These are phyloP conservation scores for Leptobrachium leishanense DNA, from an alignment of 2,113 vertebrate species.

Conservation along the genomic window DNA sequence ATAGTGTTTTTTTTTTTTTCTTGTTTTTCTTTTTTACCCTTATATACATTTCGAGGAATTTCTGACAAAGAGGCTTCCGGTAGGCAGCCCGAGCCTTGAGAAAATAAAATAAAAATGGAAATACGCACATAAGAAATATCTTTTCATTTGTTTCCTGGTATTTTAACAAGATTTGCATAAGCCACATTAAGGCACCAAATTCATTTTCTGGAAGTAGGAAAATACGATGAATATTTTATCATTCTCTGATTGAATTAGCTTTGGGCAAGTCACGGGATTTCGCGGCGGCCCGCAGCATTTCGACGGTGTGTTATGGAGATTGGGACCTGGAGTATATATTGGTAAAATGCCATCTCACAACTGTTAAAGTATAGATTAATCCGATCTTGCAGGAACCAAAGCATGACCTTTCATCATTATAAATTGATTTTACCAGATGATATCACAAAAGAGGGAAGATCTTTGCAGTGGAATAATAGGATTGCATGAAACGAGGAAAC, in stretches of 20 bases:
- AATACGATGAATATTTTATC: slow-evolving; percentile 50
- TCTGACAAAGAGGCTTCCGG: neutral
- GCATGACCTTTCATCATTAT: slow-evolving; percentile 51
- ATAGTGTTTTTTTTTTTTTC: slow-evolving; percentile 18
- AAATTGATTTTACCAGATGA: slow-evolving; percentile 62
- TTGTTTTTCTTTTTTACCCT: no score
- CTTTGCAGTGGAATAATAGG: slow-evolving; percentile 55
- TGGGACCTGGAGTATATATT: neutral
- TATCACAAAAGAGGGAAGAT: slow-evolving; percentile 49
- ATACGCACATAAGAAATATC: neutral
- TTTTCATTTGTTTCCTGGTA: neutral
- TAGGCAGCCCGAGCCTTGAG: neutral
- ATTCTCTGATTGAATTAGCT: neutral
- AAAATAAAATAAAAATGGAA: neutral
- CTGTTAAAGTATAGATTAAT: slow-evolving; percentile 59
- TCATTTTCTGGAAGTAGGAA: slow-evolving; percentile 10
- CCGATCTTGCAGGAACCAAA: slow-evolving; percentile 54
- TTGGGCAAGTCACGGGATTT: slow-evolving; percentile 45
- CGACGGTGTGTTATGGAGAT: neutral
- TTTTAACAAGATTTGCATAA: neutral
- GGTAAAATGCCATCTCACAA: slow-evolving; percentile 45
- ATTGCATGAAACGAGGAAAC: slow-evolving; percentile 50
- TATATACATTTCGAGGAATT: accelerated
- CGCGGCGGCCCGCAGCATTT: slow-evolving; percentile 17
- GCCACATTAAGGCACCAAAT: neutral